Conservation (phyloP, 2,888 invertebrate genomes). For the Brachynemurus nebulosus region DNA sequence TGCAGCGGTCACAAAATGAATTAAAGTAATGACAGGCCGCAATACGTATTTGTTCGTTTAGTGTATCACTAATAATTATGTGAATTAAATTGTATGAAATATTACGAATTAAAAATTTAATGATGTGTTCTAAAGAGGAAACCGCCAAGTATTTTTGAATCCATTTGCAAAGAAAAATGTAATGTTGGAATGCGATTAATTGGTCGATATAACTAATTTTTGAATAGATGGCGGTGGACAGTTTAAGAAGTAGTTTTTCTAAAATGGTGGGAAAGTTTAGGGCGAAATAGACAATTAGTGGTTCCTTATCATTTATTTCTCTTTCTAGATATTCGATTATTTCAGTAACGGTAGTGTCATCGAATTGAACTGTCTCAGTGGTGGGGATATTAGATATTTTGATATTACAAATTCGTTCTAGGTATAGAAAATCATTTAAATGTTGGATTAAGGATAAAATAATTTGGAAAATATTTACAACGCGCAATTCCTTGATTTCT, state of each 20-base stretch:
- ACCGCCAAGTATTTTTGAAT: not conserved
- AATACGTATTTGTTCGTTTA: conserved; percentile 15
- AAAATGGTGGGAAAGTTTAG: not conserved
- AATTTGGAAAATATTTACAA: not conserved
- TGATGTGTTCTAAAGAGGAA: not conserved
- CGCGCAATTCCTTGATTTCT: conserved; percentile 13
- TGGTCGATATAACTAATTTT: not conserved
- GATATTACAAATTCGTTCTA: no score
- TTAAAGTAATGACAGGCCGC: conserved; percentile 29
- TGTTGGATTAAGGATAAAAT: not conserved
- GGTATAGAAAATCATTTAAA: not conserved
- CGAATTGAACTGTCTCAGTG: no score
- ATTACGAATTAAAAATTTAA: not conserved
- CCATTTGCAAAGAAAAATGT: not conserved
- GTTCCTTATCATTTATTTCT: no score
- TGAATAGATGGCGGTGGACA: not conserved
- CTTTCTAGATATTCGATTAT: no score
- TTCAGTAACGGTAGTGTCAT: no score
- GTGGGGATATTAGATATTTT: no score
- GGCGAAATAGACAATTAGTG: no score
- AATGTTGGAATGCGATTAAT: not conserved
- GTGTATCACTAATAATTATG: not conserved
- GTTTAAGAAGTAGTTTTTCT: not conserved
- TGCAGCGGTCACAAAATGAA: conserved; percentile 30
- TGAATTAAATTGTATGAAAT: not conserved